Conservation (phyloP, 2,113 vertebrate genomes). For the Perca fluviatilis region DNA sequence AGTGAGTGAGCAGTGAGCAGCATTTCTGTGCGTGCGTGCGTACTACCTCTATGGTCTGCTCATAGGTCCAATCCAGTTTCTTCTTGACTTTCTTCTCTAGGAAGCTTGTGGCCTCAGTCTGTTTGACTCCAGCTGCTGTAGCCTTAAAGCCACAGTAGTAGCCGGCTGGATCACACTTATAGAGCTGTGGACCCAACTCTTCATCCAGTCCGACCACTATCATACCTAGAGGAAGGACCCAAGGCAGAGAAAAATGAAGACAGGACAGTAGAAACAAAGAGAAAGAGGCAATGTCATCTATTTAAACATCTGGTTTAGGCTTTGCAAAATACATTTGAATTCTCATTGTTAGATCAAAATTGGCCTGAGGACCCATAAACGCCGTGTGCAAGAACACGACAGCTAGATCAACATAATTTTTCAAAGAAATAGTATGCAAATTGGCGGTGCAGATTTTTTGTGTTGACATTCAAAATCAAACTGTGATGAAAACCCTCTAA, state of each 20-base stretch:
- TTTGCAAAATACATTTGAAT: no score
- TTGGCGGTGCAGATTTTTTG: background rate
- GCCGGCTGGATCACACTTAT: constrained; percentile 95
- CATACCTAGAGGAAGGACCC: constrained; percentile 87
- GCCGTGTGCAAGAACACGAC: background rate
- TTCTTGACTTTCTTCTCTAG: constrained; percentile 98
- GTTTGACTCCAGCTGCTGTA: constrained; percentile 95
- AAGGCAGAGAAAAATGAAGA: background rate
- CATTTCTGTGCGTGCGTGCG: background rate
- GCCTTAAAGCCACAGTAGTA: constrained; percentile 98
- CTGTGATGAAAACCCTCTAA: background rate
- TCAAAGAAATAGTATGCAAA: background rate
- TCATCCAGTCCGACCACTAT: constrained; percentile 94
- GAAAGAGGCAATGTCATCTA: background rate
- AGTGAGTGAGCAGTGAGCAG: background rate
- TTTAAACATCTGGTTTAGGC: background rate
- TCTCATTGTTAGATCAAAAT: no score
- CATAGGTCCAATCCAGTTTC: constrained; percentile 96
- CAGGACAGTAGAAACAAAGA: background rate
- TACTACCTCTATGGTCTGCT: constrained; percentile 93
- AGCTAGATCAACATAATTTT: background rate
- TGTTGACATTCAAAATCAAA: background rate
- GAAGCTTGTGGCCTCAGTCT: constrained; percentile 96
- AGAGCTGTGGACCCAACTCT: constrained; percentile 92
- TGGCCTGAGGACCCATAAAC: background rate